Percentiles rank a stretch among this genome's conserved stretches.
These are phyloP conservation scores for Setophaga coronata DNA, from an alignment of 2,113 vertebrate genomes.

Conservation along the genomic window DNA sequence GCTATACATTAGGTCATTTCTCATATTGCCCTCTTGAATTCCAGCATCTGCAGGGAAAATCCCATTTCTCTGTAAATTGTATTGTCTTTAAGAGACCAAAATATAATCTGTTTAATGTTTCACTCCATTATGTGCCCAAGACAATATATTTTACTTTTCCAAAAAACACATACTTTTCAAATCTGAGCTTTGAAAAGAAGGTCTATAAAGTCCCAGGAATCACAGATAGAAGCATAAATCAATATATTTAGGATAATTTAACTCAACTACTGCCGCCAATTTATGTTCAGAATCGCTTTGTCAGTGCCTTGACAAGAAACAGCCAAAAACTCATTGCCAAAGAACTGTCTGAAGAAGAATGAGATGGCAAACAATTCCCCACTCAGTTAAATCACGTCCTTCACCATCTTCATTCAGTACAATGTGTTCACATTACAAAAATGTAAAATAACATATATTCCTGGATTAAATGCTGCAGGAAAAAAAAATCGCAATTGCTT, in stretches of 20 bases:
- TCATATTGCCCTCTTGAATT: neutral
- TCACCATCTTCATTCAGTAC: neutral
- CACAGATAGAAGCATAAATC: conserved; percentile 13
- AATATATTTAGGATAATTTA: conserved; percentile 15
- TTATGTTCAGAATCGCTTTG: neutral
- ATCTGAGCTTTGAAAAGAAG: conserved; percentile 21
- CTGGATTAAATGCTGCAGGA: neutral
- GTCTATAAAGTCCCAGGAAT: conserved; percentile 15
- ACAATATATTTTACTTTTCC: neutral
- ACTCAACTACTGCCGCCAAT: neutral
- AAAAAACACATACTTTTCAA: neutral
- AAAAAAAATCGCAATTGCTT: neutral
- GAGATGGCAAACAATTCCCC: neutral
- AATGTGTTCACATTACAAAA: neutral
- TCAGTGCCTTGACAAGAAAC: neutral
- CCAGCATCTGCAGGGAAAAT: neutral
- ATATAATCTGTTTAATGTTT: neutral
- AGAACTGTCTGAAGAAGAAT: neutral
- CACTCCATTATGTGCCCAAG: neutral
- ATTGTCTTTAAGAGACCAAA: neutral
- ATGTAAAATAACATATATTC: neutral
- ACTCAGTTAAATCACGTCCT: neutral
- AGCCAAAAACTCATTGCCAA: neutral
- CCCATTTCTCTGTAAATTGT: neutral
- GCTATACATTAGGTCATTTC: neutral